Conservation (phyloP, 2,797 vertebrate genomes). For the Phaenicophaeus curvirostris region DNA sequence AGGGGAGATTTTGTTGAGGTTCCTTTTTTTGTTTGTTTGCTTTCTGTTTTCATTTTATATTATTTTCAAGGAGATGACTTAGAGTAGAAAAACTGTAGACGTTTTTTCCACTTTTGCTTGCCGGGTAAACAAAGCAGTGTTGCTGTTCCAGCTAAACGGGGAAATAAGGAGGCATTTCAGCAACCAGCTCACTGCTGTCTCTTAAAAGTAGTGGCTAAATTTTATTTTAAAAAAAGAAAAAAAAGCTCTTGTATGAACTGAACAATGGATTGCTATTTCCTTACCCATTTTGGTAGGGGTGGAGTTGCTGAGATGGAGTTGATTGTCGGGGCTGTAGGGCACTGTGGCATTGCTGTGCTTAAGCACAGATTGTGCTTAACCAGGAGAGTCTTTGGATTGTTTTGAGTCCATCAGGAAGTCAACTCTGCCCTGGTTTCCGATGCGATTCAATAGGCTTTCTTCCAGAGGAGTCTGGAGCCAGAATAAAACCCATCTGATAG, state of each 20-base stretch:
- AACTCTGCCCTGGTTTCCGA: slow-evolving; percentile 79
- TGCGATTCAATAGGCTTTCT: slow-evolving; percentile 73
- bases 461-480: slow-evolving; percentile 69
- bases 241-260: background rate
- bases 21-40: background rate
- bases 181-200: background rate
- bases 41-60: background rate
- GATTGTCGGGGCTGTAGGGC: slow-evolving; percentile 51
- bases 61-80: background rate
- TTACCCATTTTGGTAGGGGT: background rate
- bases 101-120: background rate
- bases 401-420: slow-evolving; percentile 80
- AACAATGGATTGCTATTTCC: slow-evolving; percentile 66
- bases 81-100: background rate
- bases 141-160: background rate
- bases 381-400: slow-evolving; percentile 73
- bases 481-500: slow-evolving; percentile 7
- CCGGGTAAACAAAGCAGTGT: background rate
- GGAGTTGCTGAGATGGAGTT: slow-evolving; percentile 35
- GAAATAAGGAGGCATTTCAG: slow-evolving; percentile 4
- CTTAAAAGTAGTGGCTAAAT: background rate
- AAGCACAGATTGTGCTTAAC: slow-evolving; percentile 70
- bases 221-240: too few relatives aligned
- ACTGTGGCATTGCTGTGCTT: background rate
- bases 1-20: background rate